These are phyloP conservation scores for Formicarius rufipectus DNA, from an alignment of 2,113 vertebrate genomes.

Conservation along the genomic window DNA sequence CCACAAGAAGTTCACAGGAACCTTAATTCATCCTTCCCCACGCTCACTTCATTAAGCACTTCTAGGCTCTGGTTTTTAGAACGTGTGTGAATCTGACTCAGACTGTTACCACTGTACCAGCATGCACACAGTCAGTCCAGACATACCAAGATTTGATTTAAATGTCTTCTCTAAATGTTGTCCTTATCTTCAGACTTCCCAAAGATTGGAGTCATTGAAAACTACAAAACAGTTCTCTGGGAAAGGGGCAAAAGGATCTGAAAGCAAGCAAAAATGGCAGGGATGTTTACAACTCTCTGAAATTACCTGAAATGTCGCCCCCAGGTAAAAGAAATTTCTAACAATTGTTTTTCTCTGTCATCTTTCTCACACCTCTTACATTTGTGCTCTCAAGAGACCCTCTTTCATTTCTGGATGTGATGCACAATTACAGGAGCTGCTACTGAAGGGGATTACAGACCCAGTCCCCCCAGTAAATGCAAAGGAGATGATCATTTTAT, in stretches of 20 bases:
- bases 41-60: neutral
- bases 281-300: neutral
- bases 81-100: neutral
- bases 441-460: neutral
- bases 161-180: neutral
- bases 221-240: neutral
- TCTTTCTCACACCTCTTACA: neutral
- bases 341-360: constrained; percentile 13
- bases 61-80: neutral
- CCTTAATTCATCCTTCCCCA: constrained; percentile 27
- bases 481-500: neutral
- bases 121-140: neutral
- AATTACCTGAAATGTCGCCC: constrained; percentile 17
- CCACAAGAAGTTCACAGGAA: constrained; percentile 3
- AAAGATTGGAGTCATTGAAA: neutral
- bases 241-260: neutral
- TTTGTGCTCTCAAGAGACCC: neutral
- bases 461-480: neutral
- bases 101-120: neutral
- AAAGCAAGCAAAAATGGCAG: neutral
- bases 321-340: constrained; percentile 8
- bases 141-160: neutral
- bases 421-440: neutral
- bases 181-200: neutral
- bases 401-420: neutral